A percentile compares a stretch with the other conserved stretches of the same genome.
phyloP scores from a whole-genome alignment of 2,113 vertebrate genomes.

The Cathartes aura region DNA sequence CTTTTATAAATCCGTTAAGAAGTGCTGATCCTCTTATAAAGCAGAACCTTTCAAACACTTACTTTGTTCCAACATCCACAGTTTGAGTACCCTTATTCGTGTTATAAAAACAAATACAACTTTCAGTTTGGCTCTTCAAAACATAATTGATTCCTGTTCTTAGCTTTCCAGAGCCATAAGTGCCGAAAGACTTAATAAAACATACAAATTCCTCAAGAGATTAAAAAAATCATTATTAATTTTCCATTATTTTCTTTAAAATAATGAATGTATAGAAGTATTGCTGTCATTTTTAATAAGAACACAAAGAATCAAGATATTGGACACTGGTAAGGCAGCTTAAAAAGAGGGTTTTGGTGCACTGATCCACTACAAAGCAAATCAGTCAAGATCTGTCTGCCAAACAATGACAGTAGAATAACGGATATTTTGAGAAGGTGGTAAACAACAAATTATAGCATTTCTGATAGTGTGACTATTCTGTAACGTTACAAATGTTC shows the following conservation, averaged over 20 bases:
- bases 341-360: not conserved
- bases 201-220: not conserved
- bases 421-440: not conserved
- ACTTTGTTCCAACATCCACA: not conserved
- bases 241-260: not conserved
- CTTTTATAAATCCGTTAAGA: not conserved
- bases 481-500: not conserved
- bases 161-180: not conserved
- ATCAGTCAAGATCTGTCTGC: not conserved
- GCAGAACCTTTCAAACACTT: not conserved
- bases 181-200: not conserved
- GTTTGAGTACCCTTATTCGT: not conserved
- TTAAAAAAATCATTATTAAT: not conserved
- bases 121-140: not conserved
- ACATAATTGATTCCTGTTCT: not conserved
- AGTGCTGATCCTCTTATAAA: not conserved
- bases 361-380: not conserved
- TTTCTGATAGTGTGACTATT: not conserved
- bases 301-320: not conserved
- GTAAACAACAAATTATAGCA: not conserved
- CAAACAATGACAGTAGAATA: not conserved
- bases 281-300: not conserved
- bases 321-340: not conserved
- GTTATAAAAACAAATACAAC: not conserved
- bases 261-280: not conserved